phyloP scores from a whole-genome alignment of 2,797 vertebrate genomes.

The Sebastiscus albofasciatus region DNA sequence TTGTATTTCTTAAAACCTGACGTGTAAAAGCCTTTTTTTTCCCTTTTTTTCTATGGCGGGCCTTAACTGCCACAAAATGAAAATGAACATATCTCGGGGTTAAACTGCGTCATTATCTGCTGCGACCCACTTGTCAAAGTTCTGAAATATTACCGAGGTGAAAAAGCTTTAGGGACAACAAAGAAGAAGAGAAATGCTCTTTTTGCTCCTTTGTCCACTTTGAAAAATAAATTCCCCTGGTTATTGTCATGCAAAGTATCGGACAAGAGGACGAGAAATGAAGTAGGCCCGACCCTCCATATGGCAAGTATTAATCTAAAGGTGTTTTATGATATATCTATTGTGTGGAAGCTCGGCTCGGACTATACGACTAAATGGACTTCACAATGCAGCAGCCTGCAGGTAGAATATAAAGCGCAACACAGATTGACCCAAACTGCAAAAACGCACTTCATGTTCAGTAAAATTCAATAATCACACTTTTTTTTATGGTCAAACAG shows the following conservation, averaged over 20 bases:
- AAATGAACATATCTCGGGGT: conserved; percentile 50
- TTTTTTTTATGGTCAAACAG: fast-evolving
- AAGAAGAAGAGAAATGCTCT: conserved; percentile 54
- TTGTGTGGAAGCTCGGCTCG: background rate
- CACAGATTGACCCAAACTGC: background rate
- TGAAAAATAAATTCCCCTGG: conserved; percentile 69
- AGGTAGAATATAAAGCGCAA: background rate
- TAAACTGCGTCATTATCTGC: conserved; percentile 57
- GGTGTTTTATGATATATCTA: conserved; percentile 10
- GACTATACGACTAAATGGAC: background rate
- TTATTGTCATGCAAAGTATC: conserved; percentile 71
- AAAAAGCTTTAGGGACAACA: conserved; percentile 34
- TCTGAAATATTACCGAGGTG: conserved; percentile 65
- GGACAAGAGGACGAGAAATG: conserved; percentile 12
- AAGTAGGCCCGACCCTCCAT: conserved; percentile 1
- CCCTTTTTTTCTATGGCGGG: background rate
- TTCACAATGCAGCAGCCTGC: background rate
- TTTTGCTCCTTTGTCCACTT: conserved; percentile 59
- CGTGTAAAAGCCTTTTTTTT: background rate
- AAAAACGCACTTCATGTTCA: background rate
- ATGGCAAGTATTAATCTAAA: conserved; percentile 22
- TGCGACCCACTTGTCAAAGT: conserved; percentile 47
- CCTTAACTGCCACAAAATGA: background rate
- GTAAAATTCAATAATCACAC: background rate
- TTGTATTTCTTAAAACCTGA: background rate